phyloP scores from a whole-genome alignment of 2,113 vertebrate species.

The Cricetomys ansorgei region DNA sequence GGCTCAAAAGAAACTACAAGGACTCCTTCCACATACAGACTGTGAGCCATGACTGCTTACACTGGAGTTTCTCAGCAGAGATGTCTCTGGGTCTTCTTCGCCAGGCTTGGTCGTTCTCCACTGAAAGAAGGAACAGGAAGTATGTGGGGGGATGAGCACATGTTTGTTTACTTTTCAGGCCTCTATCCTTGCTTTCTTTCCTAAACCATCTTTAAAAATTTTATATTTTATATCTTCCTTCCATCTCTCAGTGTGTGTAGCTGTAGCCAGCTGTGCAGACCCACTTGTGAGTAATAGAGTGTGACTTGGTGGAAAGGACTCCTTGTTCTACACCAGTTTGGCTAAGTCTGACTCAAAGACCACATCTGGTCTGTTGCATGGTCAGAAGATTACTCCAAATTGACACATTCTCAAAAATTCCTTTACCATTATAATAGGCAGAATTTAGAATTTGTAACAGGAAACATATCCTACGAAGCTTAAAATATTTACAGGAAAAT shows the following conservation, averaged over 20 bases:
- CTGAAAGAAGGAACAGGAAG: not conserved
- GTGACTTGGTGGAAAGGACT: not conserved
- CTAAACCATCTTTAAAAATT: not conserved
- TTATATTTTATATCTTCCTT: not conserved
- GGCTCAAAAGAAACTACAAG: not conserved
- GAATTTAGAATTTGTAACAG: not conserved
- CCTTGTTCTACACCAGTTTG: not conserved
- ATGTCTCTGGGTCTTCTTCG: not conserved
- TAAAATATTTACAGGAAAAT: conserved; percentile 5
- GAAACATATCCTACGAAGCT: not conserved
- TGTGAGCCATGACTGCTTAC: not conserved
- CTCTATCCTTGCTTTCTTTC: not conserved
- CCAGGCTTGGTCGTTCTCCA: not conserved
- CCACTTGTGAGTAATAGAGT: not conserved
- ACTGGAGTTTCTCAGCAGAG: not conserved
- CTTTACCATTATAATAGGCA: not conserved
- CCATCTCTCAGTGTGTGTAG: not conserved
- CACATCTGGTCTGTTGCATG: rapidly evolving
- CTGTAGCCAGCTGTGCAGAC: not conserved
- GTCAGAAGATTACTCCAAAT: not conserved
- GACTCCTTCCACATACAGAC: not conserved
- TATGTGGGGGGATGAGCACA: not conserved
- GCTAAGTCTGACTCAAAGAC: not conserved
- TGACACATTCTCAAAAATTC: not conserved
- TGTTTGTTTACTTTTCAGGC: not conserved